Base-by-base conservation (phyloP, 2,113 vertebrate genomes). In the Gobiocypris rarus region DNA sequence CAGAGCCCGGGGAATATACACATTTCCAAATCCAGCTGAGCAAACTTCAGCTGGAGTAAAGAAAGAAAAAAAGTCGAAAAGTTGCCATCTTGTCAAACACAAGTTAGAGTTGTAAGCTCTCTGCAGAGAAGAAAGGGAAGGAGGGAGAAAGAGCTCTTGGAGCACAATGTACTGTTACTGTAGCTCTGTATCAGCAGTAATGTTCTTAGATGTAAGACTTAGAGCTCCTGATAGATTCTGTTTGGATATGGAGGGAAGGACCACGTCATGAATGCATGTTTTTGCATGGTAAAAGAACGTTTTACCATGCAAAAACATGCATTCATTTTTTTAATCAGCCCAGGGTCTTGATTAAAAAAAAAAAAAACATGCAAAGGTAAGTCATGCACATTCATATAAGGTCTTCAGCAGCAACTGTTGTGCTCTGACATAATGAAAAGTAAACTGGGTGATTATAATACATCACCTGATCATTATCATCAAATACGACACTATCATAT, bases 21-120 rank as follows among this genome's bases (percentile, higher is more conserved):
- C 69, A 63, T 45, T 84, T 43, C 59, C 65, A 78, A 83, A 83
- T 84, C 82, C 86, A 88, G 81, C 86, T 83, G 86, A 84, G 79
- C 75, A 89, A 90, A 89, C 70, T 69, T 82, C 80, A 45, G 58
- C 28, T 41, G 50, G 61, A 41, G 34, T 48, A 74, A 81, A 24
- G 54, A 77, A 58, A 70, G 75, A 52, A 76, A 45, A 58, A 54
- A 17, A 50, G 6, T 24, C 9, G 0, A 24, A 24, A 67, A 69
- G 65, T 81, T 77, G 58, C 14, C 78, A 67, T 45, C 48, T 6
- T 87, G 81, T 75, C 63, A 85, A 78, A 83, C 86, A 86, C 82
- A 75, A 85, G 79, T 81, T 90, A 85, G 74, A 84, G 52, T 34
- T 28, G 63, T 45, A 69, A 87, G 81, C 83, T 63, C 45, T 75